Evolutionary conservation across 2,888 invertebrate genomes (phyloP), one percentile per base, ranked within the genome.

Genomic region (Aproaerema taeniolella): DNA sequence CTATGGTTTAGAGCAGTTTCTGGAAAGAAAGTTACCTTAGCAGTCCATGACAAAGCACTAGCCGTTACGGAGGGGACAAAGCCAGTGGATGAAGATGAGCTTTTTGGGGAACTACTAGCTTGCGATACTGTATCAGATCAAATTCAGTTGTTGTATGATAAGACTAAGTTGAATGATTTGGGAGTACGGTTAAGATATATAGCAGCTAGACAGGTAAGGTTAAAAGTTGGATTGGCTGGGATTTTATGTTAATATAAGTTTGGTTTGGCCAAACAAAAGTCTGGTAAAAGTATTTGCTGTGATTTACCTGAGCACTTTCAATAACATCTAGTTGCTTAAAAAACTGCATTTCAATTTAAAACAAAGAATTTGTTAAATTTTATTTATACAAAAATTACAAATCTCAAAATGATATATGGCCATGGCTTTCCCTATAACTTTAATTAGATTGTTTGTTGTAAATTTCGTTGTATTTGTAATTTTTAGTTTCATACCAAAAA

Each of bases 171-270:
- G 20, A 91, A 91, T 67, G 95, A 96, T 53, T 67, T 94, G 12
- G 93, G 93, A 9, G 79, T 87, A 1, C 87, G 95, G 38, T 69
- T 96, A 49, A 87, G 96, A 44, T 97, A 92, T 70, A 76, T 94
- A 52, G 92, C 93, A 2, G 94, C 94, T 0, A 73, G 89, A 50
- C 93, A 93, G 81, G 87, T 87, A 14, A 35, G 45, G 10, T 24
- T 31, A 20, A 20, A 6, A 20, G 20, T 8, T 20, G 8, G 4
- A 26, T n/a, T 20, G 20, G 20, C 5, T 8, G 8, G 20, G 20
- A 20, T 20, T 20, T 20, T 4, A 20, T 20, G 9, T 35, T 36
- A 17, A 25, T 20, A 13, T 20, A 20, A n/a, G n/a, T n/a, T n/a
- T n/a, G n/a, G n/a, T n/a, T n/a, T n/a, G n/a, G n/a, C n/a, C n/a